These are phyloP conservation scores for Aplysia californica DNA, from an alignment of 1,140 invertebrate genomes.

Conservation along the genomic window DNA sequence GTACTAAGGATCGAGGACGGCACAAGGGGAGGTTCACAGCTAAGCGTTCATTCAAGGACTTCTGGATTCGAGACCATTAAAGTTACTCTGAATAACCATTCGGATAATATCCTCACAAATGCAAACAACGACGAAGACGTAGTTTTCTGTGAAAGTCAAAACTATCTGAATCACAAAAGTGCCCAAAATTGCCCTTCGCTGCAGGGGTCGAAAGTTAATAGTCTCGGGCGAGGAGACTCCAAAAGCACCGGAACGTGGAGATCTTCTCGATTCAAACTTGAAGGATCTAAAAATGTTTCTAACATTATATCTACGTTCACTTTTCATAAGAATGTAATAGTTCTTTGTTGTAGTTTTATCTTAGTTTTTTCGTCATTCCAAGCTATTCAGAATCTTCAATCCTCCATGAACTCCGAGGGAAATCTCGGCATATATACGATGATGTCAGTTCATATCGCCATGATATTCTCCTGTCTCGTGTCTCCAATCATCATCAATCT, in stretches of 20 bases:
- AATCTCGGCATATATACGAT: conserved; percentile 62
- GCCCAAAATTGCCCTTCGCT: too few species aligned
- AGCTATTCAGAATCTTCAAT: conserved; percentile 65
- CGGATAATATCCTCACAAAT: too few species aligned
- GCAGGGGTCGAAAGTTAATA: too few species aligned
- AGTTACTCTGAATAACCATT: too few species aligned
- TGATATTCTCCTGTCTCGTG: conserved; percentile 59
- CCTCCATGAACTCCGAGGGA: conserved; percentile 54
- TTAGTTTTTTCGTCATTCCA: conserved; percentile 64
- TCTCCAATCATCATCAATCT: conserved; percentile 61
- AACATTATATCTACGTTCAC: conserved; percentile 45
- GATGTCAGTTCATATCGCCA: conserved; percentile 59
- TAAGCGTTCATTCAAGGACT: too few species aligned
- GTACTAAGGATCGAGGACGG: too few species aligned
- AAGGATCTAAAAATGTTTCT: too few species aligned
- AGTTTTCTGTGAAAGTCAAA: conserved; percentile 24
- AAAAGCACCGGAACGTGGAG: too few species aligned
- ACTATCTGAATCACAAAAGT: conserved; percentile 31
- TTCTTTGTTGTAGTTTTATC: conserved; percentile 63
- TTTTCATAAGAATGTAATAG: conserved; percentile 63
- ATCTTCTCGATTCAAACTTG: too few species aligned
- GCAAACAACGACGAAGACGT: conserved; percentile 8
- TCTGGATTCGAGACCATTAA: too few species aligned
- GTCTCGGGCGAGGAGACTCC: too few species aligned
- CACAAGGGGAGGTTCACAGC: too few species aligned